phyloP scores from a whole-genome alignment of 1,140 invertebrate species.

The Cydia pomonella region DNA sequence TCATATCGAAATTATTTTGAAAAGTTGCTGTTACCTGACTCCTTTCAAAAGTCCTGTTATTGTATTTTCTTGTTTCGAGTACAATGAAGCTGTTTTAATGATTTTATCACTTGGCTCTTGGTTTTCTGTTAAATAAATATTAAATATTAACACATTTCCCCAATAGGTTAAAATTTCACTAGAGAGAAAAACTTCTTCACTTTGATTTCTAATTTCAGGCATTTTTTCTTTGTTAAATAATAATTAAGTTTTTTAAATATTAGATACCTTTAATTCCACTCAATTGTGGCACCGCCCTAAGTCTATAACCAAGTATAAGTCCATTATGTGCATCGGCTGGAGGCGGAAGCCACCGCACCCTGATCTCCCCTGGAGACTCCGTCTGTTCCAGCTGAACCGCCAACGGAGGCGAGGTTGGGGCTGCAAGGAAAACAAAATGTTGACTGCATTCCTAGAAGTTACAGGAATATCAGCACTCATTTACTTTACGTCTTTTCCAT shows the following conservation, averaged over 20 bases:
- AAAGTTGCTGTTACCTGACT: constrained; percentile 58
- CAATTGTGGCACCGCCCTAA: constrained; percentile 64
- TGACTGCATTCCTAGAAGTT: too few species aligned
- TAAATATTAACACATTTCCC: neutral
- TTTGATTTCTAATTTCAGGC: too few species aligned
- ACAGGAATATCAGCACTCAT: too few species aligned
- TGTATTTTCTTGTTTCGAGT: constrained; percentile 76
- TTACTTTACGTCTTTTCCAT: too few species aligned
- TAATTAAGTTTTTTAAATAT: too few species aligned
- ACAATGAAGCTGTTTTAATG: constrained; percentile 69
- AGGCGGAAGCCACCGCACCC: constrained; percentile 82
- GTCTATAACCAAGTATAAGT: constrained; percentile 85
- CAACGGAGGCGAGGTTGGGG: constrained; percentile 70
- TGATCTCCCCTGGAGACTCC: constrained; percentile 71
- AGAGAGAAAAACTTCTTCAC: too few species aligned
- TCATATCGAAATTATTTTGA: neutral
- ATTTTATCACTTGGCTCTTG: constrained; percentile 70
- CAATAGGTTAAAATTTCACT: too few species aligned
- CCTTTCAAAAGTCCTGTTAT: constrained; percentile 69
- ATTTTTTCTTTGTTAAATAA: too few species aligned
- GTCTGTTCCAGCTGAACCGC: constrained; percentile 74
- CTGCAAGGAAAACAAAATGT: constrained; percentile 45
- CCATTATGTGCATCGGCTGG: constrained; percentile 87
- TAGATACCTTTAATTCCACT: constrained; percentile 60
- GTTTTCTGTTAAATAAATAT: constrained; percentile 47